Evolutionary conservation across 2,797 vertebrate species (phyloP), one percentile per base, ranked within the genome.

Genomic region (Poecilia wingei): DNA sequence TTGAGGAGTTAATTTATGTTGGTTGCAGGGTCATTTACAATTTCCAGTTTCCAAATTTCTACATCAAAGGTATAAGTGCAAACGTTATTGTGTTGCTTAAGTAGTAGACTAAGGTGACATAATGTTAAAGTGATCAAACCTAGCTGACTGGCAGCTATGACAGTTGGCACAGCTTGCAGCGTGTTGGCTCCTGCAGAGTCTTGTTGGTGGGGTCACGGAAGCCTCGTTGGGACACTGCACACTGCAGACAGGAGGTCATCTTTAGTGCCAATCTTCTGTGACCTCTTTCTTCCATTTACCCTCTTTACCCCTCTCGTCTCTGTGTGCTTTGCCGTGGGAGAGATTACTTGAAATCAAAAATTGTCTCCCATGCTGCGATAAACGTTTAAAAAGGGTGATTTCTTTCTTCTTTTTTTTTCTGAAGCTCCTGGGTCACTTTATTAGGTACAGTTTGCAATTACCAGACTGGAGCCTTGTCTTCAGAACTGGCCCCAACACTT

Each of bases 81-180:
- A 49, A 53, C n/a, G 72, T 78, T 80, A 88, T 85, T 83, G 72
- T 88, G 79, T 76, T 73, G 72, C 80, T 87, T 72, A 80, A 76
- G 73, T 74, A 41, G 64, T 14, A 73, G 78, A 53, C 75, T 41
- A 12, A 57, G 69, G 81, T 72, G 76, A 78, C 70, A 77, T 82
- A 55, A 81, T 84, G 88, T 88, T 80, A 86, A 84, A 82, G 78
- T 81, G 78, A 87, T 89, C 85, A 86, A 86, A 85, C 74, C 75
- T 69, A 49, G 78, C 82, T 93, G 92, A 94, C 77, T 93, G 92
- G 88, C 94, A 94, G 88, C 84, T 86, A 85, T 83, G 91, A 85
- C 88, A 81, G 86, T 78, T 77, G 70, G 82, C 87, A 73, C 92
- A 92, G 91, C 88, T 84, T 89, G 91, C 84, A 77, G 82, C 69